Evolutionary conservation across 2,113 vertebrate genomes (phyloP).

Genomic region (Monopterus albus): DNA sequence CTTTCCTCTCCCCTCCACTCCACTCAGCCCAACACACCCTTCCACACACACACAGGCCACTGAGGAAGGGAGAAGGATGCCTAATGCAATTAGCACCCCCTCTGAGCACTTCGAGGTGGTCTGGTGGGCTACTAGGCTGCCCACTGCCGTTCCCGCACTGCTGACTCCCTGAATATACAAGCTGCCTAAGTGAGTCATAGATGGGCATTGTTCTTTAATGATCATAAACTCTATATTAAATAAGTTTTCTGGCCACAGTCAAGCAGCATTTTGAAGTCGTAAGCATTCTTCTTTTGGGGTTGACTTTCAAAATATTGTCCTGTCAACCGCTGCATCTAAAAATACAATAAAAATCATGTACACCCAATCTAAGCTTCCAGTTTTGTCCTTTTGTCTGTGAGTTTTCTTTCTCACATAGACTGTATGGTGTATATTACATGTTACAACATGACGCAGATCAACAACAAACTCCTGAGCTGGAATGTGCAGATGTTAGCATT

Average conservation of each 20-base stretch:
- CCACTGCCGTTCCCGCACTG: conserved; percentile 75
- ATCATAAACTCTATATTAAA: conserved; percentile 45
- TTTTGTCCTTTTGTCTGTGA: no score
- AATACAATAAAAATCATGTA: neutral
- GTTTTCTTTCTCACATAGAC: neutral
- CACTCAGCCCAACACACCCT: conserved; percentile 34
- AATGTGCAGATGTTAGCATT: conserved; percentile 48
- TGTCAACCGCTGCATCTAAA: neutral
- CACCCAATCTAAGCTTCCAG: neutral
- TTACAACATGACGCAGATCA: conserved; percentile 7
- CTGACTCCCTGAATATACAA: conserved; percentile 70
- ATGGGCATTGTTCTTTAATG: conserved; percentile 54
- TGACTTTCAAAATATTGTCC: neutral
- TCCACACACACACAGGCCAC: conserved; percentile 47
- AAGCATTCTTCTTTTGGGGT: neutral
- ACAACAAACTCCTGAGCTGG: neutral
- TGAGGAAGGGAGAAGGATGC: conserved; percentile 73
- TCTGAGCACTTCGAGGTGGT: conserved; percentile 83
- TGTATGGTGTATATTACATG: no score
- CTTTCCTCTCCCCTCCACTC: conserved; percentile 31
- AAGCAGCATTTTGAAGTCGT: neutral
- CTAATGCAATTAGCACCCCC: conserved; percentile 86
- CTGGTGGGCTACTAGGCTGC: conserved; percentile 74
- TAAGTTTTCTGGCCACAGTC: conserved; percentile 2
- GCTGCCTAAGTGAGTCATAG: conserved; percentile 63